Conservation (phyloP, 2,797 vertebrate genomes). For the Coregonus suidteri region DNA sequence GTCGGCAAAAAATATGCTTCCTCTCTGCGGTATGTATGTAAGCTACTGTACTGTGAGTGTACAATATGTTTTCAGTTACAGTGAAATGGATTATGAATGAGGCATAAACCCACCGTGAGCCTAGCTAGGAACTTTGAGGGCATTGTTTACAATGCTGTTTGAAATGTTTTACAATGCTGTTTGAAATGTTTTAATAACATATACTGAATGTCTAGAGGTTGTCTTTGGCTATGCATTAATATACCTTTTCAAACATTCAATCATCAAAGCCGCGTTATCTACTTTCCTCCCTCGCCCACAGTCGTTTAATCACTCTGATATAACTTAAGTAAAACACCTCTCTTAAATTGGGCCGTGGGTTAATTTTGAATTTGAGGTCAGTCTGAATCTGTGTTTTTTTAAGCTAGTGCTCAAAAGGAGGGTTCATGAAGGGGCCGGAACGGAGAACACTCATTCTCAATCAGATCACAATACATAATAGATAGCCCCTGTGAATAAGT, state of each 20-base stretch:
- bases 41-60: too few relatives aligned
- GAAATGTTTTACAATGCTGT: neutral
- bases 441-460: conserved; percentile 80
- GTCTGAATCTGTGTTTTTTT: neutral
- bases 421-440: conserved; percentile 68
- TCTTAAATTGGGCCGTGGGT: too few relatives aligned
- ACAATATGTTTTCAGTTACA: too few relatives aligned
- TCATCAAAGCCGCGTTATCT: neutral
- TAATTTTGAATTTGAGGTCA: too few relatives aligned
- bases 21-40: too few relatives aligned
- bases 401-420: conserved; percentile 37
- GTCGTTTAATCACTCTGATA: neutral
- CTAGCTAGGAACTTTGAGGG: neutral
- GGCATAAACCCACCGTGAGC: neutral
- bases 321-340: neutral
- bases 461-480: conserved; percentile 80
- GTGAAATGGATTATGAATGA: too few relatives aligned
- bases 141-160: too few relatives aligned
- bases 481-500: conserved; percentile 77
- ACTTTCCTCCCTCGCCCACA: neutral
- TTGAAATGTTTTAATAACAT: neutral
- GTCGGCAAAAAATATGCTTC: too few relatives aligned
- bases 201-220: neutral
- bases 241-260: neutral
- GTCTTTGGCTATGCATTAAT: neutral